Conservation (phyloP, 2,113 vertebrate species). For the Syrrhaptes paradoxus region DNA sequence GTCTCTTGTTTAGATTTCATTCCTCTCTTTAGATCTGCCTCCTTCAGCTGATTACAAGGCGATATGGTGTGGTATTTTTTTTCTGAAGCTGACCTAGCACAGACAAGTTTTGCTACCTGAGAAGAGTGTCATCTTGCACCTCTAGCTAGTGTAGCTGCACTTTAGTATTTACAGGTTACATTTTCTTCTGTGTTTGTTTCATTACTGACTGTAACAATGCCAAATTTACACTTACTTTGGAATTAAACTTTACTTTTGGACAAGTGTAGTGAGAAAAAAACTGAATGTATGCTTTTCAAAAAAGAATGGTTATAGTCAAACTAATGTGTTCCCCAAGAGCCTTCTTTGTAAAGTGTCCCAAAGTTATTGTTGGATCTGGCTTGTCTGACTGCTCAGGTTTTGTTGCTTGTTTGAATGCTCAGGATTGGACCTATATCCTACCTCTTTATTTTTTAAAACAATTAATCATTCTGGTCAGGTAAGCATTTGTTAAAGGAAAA, state of each 20-base stretch:
- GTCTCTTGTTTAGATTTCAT: neutral
- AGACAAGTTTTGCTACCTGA: neutral
- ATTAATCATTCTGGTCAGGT: neutral
- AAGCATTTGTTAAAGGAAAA: neutral
- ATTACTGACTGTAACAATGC: neutral
- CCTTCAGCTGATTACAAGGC: neutral
- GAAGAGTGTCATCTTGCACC: neutral
- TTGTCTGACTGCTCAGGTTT: neutral
- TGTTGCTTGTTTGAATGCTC: neutral
- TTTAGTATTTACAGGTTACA: neutral
- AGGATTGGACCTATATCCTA: neutral
- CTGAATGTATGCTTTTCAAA: neutral
- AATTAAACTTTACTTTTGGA: neutral
- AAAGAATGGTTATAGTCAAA: neutral
- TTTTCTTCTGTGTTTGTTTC: neutral
- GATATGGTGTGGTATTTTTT: accelerated
- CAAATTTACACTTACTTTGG: neutral
- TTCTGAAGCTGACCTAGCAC: neutral
- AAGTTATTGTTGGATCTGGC: neutral
- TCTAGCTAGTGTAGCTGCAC: neutral
- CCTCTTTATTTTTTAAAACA: neutral
- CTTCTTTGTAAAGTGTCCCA: neutral
- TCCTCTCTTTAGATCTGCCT: neutral
- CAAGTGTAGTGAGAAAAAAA: neutral
- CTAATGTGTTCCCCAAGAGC: neutral